Evolutionary conservation across 2,113 vertebrate species (phyloP).

Genomic region (Deroptyus accipitrinus): DNA sequence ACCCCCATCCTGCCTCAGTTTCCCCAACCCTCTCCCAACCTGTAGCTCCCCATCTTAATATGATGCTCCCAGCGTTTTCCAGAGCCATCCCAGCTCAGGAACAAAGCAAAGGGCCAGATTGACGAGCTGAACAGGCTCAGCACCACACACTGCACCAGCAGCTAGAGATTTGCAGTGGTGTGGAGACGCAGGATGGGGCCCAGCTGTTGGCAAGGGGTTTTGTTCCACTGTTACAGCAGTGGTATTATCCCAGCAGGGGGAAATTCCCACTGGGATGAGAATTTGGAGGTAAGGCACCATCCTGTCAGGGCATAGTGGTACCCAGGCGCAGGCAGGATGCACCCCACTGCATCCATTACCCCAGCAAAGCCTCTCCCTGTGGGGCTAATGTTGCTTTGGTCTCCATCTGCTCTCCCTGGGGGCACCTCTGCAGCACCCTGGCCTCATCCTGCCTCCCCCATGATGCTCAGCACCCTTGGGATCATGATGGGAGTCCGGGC

Average conservation of each 20-base stretch:
- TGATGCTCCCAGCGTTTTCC: background rate
- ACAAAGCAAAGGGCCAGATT: rapidly evolving
- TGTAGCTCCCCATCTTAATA: background rate
- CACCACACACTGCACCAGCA: rapidly evolving
- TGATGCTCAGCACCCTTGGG: background rate
- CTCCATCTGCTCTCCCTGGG: background rate
- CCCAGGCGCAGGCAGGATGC: background rate
- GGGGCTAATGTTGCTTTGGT: background rate
- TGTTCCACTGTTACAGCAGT: rapidly evolving
- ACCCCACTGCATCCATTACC: background rate
- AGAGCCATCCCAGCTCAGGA: background rate
- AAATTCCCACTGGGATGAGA: background rate
- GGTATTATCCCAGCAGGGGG: rapidly evolving
- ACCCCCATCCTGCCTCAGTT: background rate
- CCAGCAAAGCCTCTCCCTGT: background rate
- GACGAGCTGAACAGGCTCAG: background rate
- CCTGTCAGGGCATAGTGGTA: background rate
- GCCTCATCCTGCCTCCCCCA: background rate
- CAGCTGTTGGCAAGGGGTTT: background rate
- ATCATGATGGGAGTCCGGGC: background rate
- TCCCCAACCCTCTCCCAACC: background rate
- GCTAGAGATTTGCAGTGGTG: background rate
- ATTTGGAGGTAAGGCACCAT: background rate
- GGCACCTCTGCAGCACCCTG: background rate
- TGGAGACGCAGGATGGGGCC: background rate